These are phyloP conservation scores for Mormyrus proboscirostris DNA, from an alignment of 2,797 vertebrate species.

Conservation along the genomic window DNA sequence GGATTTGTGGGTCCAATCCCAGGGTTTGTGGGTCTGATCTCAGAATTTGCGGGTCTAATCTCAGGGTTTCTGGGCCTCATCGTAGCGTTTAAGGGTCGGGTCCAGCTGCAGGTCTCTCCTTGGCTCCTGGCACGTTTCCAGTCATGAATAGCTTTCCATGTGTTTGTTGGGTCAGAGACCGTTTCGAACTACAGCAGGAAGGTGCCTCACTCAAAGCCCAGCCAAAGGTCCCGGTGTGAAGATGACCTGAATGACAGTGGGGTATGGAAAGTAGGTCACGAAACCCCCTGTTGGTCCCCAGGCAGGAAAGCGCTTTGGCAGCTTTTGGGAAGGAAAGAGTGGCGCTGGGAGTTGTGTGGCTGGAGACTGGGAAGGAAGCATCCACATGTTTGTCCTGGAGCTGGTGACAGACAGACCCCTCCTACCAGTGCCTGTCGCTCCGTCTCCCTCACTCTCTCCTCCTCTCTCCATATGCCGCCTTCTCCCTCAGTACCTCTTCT, in stretches of 20 bases:
- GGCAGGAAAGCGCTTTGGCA: neutral
- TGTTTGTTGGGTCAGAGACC: neutral
- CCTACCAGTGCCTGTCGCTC: neutral
- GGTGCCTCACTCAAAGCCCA: neutral
- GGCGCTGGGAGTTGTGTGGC: neutral
- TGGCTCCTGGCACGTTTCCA: neutral
- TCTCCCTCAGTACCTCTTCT: neutral
- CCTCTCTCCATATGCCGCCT: neutral
- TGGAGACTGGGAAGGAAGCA: neutral
- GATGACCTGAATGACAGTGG: neutral
- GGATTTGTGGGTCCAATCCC: neutral
- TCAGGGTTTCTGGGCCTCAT: neutral
- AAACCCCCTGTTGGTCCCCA: neutral
- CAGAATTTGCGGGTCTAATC: neutral
- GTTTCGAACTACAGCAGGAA: neutral
- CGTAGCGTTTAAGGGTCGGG: neutral
- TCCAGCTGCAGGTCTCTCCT: neutral
- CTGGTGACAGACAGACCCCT: neutral
- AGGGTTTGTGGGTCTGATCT: neutral
- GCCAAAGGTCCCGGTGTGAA: neutral
- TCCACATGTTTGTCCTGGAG: neutral
- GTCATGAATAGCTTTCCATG: neutral
- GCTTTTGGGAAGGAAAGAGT: neutral
- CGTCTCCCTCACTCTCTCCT: conserved; percentile 52
- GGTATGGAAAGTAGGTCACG: neutral